A percentile compares a stretch with the other conserved stretches of the same genome.
Evolutionary conservation across 2,888 invertebrate species (phyloP).

Genomic region (Acanthosoma haemorrhoidale): DNA sequence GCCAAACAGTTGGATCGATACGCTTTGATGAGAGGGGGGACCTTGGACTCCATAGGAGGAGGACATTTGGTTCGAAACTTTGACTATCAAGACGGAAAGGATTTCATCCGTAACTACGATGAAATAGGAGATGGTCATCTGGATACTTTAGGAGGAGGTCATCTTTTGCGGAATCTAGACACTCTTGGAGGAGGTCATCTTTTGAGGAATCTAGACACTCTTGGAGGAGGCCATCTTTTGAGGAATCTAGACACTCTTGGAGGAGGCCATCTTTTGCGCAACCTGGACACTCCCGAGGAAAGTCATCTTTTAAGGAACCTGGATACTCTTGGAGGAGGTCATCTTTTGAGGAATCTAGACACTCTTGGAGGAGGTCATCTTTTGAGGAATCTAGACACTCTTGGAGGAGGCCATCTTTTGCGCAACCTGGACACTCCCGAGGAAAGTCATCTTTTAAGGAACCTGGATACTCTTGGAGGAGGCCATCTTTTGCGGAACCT

Average conservation of each 20-base stretch:
- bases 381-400: slow-evolving; percentile 13
- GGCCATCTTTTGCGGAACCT: background rate
- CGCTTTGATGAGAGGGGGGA: background rate
- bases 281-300: slow-evolving; percentile 13
- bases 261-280: background rate
- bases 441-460: background rate
- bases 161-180: slow-evolving; percentile 1
- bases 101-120: background rate
- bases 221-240: background rate
- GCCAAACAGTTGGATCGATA: background rate
- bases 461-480: background rate
- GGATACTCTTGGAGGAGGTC: background rate
- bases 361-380: background rate
- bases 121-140: background rate
- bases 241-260: slow-evolving; percentile 16
- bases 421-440: background rate
- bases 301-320: background rate
- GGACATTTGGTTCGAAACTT: background rate
- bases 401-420: slow-evolving; percentile 26
- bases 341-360: background rate
- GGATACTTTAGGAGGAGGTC: background rate
- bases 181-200: slow-evolving; percentile 1
- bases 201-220: background rate
- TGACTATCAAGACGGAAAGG: background rate
- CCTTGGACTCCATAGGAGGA: slow-evolving; percentile 12